These are phyloP conservation scores for Macaria liturata DNA, from an alignment of 2,888 invertebrate species.

Conservation along the genomic window DNA sequence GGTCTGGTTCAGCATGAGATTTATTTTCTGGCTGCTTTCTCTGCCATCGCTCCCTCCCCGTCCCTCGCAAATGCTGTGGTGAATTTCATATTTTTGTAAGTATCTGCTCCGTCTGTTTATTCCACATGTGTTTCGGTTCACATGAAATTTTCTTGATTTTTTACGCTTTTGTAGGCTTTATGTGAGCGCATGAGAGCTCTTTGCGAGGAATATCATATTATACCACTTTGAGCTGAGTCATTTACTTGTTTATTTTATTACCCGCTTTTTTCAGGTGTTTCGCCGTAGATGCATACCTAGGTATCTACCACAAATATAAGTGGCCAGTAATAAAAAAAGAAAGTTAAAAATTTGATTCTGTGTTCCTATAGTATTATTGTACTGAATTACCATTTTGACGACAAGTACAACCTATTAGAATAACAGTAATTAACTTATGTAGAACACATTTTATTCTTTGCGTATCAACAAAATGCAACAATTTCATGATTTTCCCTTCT, in stretches of 20 bases:
- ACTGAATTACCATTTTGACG: too few species aligned
- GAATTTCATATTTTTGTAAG: conserved; percentile 84
- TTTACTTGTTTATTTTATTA: conserved; percentile 55
- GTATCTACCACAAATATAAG: too few species aligned
- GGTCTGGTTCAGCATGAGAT: too few species aligned
- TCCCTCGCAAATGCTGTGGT: conserved; percentile 82
- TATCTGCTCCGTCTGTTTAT: conserved; percentile 82
- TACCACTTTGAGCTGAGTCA: conserved; percentile 66
- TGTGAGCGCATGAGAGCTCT: conserved; percentile 69
- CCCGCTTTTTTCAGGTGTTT: conserved; percentile 17
- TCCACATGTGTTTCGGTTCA: conserved; percentile 82
- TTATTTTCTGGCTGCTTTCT: conserved; percentile 14
- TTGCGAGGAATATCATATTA: conserved; percentile 74
- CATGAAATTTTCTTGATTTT: conserved; percentile 81
- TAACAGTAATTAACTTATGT: too few species aligned
- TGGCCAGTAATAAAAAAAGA: too few species aligned
- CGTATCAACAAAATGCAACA: too few species aligned
- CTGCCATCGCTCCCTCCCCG: conserved; percentile 59
- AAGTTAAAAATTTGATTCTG: too few species aligned
- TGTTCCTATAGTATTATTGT: too few species aligned
- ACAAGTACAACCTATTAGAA: too few species aligned
- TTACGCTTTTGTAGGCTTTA: conserved; percentile 81
- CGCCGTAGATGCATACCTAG: not conserved
- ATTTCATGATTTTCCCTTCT: too few species aligned
- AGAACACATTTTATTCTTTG: too few species aligned